Percentiles rank a stretch among this genome's conserved stretches.
Conservation (phyloP, 1,140 invertebrate species). For the Drosophila mojavensis region DNA sequence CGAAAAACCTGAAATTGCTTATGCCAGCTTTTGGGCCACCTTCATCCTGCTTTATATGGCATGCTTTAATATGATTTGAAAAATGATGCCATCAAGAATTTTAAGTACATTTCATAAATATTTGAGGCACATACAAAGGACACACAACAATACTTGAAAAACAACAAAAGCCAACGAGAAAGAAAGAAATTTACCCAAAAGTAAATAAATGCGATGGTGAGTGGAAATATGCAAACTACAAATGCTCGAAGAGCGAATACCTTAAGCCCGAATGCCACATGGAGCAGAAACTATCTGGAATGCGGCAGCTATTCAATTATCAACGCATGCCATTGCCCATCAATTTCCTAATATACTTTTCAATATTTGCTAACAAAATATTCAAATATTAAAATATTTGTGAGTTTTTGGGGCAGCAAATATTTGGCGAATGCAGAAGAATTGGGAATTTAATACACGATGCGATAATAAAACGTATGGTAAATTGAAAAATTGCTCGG, state of each 20-base stretch:
- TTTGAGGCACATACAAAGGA: constrained; percentile 63
- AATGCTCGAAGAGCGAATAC: constrained; percentile 11
- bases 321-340: neutral
- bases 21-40: too few species aligned
- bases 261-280: neutral
- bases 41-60: constrained; percentile 20
- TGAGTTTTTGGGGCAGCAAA: neutral
- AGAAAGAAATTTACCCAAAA: constrained; percentile 13
- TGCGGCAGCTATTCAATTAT: neutral
- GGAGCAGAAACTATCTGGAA: neutral
- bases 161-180: constrained; percentile 14
- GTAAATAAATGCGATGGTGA: constrained; percentile 39
- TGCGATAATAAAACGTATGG: neutral
- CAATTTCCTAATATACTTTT: neutral
- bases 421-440: neutral
- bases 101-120: constrained; percentile 67
- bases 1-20: too few species aligned
- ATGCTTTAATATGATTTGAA: constrained; percentile 49
- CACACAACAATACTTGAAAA: constrained; percentile 39
- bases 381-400: neutral
- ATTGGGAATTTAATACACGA: neutral
- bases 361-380: neutral
- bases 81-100: constrained; percentile 69
- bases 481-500: constrained; percentile 5
- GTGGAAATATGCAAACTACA: neutral